Evolutionary conservation across 2,113 vertebrate species (phyloP), one percentile per base, ranked within the genome.

Genomic region (Chloroceryle aenea): DNA sequence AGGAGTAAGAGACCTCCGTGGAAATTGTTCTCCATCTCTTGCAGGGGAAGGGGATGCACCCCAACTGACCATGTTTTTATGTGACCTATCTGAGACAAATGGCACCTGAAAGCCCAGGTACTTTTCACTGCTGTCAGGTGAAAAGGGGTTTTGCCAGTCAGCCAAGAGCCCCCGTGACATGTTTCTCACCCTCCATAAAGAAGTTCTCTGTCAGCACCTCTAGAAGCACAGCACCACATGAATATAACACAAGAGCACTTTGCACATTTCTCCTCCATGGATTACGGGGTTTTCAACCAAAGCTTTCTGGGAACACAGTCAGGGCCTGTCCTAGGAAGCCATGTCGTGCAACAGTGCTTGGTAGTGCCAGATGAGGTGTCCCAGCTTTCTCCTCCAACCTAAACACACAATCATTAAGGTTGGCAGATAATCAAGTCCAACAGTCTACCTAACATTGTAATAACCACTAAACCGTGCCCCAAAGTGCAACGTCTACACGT

Each of bases 31-130:
- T 61, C 43, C 27, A 50, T 67, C 83, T 74, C 53, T 45, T 80
- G 23, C 20, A 63, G 72, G 4, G 7, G 77, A 58, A 78, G 38
- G 40, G 48, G 50, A 50, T 34, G 53, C n/a, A 52, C 4, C 30
- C 64, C 66, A 52, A 87, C 92, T 74, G 83, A 69, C 62, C 45
- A 47, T 47, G 67, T 29, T 82, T 93, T 93, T 61, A 74, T 90
- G 96, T 96, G 85, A 95, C 38, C 22, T 40, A 50, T 75, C 85
- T 71, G 92, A 95, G 90, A 73, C 92, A 86, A 94, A 91, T 26
- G 23, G 23, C 45, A 36, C 80, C 92, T 81, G 74, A 93, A 95
- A 90, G 48, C 26, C 43, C 53, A 29, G 36, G 32, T 22, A 34
- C 17, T 47, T 48, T 36, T 79, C 34, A 18, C 1, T 79, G 53